Evolutionary conservation across 2,113 vertebrate species (phyloP).

Genomic region (Tyto alba): DNA sequence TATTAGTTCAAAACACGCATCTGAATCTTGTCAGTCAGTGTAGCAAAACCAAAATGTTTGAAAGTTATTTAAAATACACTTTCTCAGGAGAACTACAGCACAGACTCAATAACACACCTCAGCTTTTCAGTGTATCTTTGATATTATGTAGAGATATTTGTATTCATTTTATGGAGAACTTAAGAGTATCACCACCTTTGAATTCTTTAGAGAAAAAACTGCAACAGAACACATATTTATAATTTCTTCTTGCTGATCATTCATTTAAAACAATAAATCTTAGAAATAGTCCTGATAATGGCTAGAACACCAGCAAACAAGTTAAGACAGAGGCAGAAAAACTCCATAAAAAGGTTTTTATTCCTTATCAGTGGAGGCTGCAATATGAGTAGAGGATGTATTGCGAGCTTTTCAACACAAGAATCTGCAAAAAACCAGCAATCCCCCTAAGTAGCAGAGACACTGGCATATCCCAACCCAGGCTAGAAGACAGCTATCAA

Average conservation of each 20-base stretch:
- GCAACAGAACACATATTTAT: not conserved
- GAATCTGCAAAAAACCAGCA: not conserved
- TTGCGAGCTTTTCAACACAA: not conserved
- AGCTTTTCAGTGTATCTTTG: not conserved
- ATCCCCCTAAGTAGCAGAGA: not conserved
- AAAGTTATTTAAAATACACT: not conserved
- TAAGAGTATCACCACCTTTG: not conserved
- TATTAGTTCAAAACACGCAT: not conserved
- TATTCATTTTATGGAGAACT: not conserved
- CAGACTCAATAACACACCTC: not conserved
- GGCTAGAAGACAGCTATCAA: not conserved
- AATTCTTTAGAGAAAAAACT: not conserved
- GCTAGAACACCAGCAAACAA: not conserved
- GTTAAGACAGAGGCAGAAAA: not conserved
- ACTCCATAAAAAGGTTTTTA: conserved; percentile 52
- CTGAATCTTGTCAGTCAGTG: not conserved
- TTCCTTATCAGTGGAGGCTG: not conserved
- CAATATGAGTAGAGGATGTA: not conserved
- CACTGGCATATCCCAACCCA: not conserved
- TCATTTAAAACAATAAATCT: not conserved
- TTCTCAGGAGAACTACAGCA: not conserved
- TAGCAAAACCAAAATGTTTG: not conserved
- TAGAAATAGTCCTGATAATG: not conserved
- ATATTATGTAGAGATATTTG: not conserved
- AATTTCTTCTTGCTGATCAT: not conserved